phyloP scores from a whole-genome alignment of 1,140 invertebrate genomes.

The Orchestia grillus region DNA sequence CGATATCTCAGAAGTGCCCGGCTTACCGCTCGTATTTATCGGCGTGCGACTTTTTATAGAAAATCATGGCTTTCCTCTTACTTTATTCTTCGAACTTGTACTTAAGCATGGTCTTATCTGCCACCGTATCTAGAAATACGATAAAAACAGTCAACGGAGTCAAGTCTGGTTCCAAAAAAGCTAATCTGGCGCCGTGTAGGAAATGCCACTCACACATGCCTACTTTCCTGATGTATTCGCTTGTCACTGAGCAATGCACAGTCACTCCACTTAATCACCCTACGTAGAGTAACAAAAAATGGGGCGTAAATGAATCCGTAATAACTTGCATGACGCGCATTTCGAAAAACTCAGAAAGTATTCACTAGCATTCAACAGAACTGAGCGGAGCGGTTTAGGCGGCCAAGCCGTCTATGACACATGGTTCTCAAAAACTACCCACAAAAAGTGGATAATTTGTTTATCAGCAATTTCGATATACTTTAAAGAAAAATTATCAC shows the following conservation, averaged over 20 bases:
- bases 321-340: not conserved
- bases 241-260: not conserved
- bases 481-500: not conserved
- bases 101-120: not conserved
- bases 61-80: not conserved
- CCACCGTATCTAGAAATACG: not conserved
- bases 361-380: not conserved
- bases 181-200: not conserved
- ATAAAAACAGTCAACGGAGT: not conserved
- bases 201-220: not conserved
- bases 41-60: not conserved
- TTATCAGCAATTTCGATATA: not conserved
- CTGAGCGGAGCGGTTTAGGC: not conserved
- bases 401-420: not conserved
- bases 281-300: not conserved
- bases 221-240: not conserved
- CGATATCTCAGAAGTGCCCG: not conserved
- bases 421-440: not conserved
- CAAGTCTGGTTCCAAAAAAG: not conserved
- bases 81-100: not conserved
- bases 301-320: not conserved
- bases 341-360: not conserved
- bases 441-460: not conserved
- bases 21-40: not conserved
- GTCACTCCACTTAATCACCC: not conserved